Evolutionary conservation across 1,140 invertebrate genomes (phyloP).

Genomic region (Cylas formicarius): DNA sequence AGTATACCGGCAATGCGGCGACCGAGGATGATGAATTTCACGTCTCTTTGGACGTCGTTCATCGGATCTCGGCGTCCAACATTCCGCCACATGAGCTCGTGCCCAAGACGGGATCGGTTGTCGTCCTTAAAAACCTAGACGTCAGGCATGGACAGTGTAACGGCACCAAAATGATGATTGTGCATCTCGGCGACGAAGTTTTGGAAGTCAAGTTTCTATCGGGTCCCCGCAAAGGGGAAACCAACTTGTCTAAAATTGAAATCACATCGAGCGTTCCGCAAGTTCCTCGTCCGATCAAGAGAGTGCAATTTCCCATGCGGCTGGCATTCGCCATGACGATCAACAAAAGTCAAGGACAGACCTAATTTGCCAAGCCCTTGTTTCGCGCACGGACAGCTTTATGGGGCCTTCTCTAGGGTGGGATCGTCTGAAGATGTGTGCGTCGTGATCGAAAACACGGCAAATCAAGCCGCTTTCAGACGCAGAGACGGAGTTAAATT

Average conservation of each 20-base stretch:
- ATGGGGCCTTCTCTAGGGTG: constrained; percentile 31
- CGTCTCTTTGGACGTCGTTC: too few species aligned
- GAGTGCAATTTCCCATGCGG: constrained; percentile 26
- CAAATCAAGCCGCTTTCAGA: neutral
- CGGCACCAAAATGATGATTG: constrained; percentile 1
- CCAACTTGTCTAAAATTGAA: neutral
- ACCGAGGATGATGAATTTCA: neutral
- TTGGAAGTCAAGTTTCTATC: neutral
- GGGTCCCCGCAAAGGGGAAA: neutral
- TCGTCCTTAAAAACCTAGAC: neutral
- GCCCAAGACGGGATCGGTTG: neutral
- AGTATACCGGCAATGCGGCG: constrained; percentile 2
- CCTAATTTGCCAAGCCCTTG: constrained; percentile 28
- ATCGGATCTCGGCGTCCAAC: too few species aligned
- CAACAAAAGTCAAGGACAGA: constrained; percentile 44
- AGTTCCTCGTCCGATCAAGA: neutral
- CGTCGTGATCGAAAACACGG: neutral
- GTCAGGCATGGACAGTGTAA: neutral
- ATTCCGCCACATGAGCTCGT: neutral
- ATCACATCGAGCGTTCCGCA: neutral
- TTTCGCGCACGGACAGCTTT: constrained; percentile 42
- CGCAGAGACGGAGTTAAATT: neutral
- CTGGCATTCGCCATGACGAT: constrained; percentile 25
- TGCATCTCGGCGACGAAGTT: neutral
- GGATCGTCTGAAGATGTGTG: neutral